These are phyloP conservation scores for Tyria jacobaeae DNA, from an alignment of 2,888 invertebrate genomes.

Conservation along the genomic window DNA sequence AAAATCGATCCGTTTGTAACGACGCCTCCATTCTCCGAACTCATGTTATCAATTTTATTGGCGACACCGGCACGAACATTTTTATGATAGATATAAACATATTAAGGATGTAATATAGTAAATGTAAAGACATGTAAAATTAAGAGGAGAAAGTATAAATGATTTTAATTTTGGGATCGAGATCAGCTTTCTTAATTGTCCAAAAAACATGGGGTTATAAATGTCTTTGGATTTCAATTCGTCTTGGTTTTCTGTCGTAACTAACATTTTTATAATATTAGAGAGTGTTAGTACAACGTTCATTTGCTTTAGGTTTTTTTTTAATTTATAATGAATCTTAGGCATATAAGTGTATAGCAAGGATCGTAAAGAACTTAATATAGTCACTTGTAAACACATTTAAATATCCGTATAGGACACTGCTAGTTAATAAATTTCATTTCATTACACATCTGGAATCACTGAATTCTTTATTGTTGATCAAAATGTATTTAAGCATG, in stretches of 20 bases:
- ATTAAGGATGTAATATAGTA: conserved; percentile 23
- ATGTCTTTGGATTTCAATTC: background rate
- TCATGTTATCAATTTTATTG: conserved; percentile 41
- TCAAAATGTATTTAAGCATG: too few species aligned
- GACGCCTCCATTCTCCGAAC: conserved; percentile 35
- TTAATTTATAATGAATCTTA: too few species aligned
- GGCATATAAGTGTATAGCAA: too few species aligned
- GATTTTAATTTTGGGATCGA: background rate
- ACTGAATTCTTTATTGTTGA: too few species aligned
- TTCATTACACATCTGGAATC: too few species aligned
- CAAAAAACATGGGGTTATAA: background rate
- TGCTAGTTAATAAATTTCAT: too few species aligned
- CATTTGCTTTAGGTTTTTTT: too few species aligned
- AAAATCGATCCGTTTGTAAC: conserved; percentile 35
- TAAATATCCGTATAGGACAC: too few species aligned
- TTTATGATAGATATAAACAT: conserved; percentile 40
- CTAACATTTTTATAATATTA: background rate
- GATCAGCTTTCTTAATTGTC: background rate
- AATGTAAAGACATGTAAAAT: conserved; percentile 15
- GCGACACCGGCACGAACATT: conserved; percentile 32
- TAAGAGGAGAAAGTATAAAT: conserved; percentile 11
- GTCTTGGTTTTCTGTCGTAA: background rate
- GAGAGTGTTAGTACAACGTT: too few species aligned
- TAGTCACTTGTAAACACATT: too few species aligned
- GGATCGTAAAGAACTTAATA: too few species aligned